phyloP scores from a whole-genome alignment of 2,797 vertebrate genomes.

The Takifugu rubripes region DNA sequence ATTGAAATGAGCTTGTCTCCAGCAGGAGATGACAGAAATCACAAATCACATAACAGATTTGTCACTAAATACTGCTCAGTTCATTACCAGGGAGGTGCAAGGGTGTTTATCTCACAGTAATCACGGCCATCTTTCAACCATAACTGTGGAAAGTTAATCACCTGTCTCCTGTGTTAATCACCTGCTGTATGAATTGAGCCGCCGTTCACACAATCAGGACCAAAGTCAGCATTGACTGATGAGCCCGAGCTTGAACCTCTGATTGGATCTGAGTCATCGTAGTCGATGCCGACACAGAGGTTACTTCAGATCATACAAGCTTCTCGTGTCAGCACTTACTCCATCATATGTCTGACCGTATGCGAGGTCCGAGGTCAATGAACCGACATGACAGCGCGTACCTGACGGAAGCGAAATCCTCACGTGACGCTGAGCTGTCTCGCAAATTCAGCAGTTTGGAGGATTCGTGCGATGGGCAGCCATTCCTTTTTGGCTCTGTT shows the following conservation, averaged over 20 bases:
- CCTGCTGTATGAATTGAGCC: slow-evolving; percentile 34
- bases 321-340: slow-evolving; percentile 51
- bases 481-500: background rate
- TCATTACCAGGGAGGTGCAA: background rate
- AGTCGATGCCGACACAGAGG: slow-evolving; percentile 38
- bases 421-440: slow-evolving; percentile 22
- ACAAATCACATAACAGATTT: no score
- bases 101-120: slow-evolving; percentile 18
- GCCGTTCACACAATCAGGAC: slow-evolving; percentile 13
- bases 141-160: slow-evolving; percentile 33
- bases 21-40: background rate
- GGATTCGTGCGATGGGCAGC: slow-evolving; percentile 3
- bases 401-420: slow-evolving; percentile 28
- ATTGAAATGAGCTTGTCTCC: background rate
- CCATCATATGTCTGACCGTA: slow-evolving; percentile 19
- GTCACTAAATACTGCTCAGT: no score
- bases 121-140: slow-evolving; percentile 34
- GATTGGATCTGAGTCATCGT: slow-evolving; percentile 27
- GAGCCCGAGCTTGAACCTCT: slow-evolving; percentile 23
- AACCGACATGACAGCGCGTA: slow-evolving; percentile 37
- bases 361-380: slow-evolving; percentile 38
- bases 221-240: slow-evolving; percentile 16
- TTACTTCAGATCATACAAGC: slow-evolving; percentile 55
- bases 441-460: background rate
- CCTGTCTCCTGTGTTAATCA: slow-evolving; percentile 17